These are phyloP conservation scores for Tupaia tana DNA, from an alignment of 2,113 vertebrate genomes.

Conservation along the genomic window DNA sequence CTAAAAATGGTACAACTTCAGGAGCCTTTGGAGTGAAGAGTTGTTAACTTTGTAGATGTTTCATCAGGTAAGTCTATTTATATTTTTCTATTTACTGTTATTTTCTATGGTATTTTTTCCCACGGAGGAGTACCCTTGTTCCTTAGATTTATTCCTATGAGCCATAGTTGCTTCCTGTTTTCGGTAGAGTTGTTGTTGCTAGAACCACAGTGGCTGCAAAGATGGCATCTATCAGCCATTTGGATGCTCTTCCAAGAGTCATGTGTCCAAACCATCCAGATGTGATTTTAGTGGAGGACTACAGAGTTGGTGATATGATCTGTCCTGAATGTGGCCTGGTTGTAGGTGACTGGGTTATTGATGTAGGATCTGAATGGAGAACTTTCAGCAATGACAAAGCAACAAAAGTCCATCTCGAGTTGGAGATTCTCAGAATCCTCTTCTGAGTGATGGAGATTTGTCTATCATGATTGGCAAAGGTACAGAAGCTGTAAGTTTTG, in stretches of 20 bases:
- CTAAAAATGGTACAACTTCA: neutral
- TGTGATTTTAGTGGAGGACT: conserved; percentile 97
- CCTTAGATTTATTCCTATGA: neutral
- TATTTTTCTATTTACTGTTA: too few relatives aligned
- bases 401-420: conserved; percentile 98
- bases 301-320: conserved; percentile 99
- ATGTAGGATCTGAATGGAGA: conserved; percentile 99
- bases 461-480: conserved; percentile 99
- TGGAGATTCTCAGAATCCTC: conserved; percentile 97
- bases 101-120: too few relatives aligned
- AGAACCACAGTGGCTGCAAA: too few relatives aligned
- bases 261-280: conserved; percentile 98
- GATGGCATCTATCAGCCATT: conserved; percentile 71
- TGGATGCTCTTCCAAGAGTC: conserved; percentile 94
- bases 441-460: conserved; percentile 96
- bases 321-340: conserved; percentile 98
- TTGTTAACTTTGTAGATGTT: neutral
- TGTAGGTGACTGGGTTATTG: conserved; percentile 98
- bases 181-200: too few relatives aligned
- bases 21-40: neutral
- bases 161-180: too few relatives aligned
- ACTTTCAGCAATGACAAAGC: conserved; percentile 99
- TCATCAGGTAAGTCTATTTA: neutral
- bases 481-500: conserved; percentile 98
- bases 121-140: neutral